Evolutionary conservation across 2,888 invertebrate species (phyloP).

Genomic region (Drosophila planitibia): DNA sequence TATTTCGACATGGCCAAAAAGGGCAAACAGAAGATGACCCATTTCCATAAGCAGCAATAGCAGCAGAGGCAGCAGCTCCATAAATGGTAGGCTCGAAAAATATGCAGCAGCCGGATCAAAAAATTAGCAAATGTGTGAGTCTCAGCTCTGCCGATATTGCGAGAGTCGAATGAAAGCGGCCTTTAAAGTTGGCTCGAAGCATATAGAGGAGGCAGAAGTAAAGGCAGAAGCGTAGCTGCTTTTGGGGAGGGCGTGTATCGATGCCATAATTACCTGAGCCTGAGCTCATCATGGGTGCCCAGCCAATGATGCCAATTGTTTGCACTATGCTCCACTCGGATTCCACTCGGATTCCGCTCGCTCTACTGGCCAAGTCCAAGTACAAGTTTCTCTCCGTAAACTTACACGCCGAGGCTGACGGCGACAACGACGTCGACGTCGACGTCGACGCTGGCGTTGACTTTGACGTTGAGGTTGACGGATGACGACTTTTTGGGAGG

Average conservation of each 20-base stretch:
- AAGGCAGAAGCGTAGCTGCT: slow-evolving; percentile 14
- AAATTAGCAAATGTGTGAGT: slow-evolving; percentile 73
- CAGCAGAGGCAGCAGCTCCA: slow-evolving; percentile 2
- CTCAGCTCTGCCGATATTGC: slow-evolving; percentile 44
- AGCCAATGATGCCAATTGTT: slow-evolving; percentile 80
- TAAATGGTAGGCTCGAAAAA: slow-evolving; percentile 50
- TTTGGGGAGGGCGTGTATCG: slow-evolving; percentile 60
- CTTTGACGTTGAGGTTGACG: slow-evolving; percentile 58
- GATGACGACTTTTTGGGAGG: slow-evolving; percentile 39
- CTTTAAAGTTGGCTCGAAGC: slow-evolving; percentile 1
- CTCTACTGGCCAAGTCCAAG: slow-evolving; percentile 57
- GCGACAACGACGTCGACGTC: slow-evolving; percentile 10
- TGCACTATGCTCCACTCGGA: slow-evolving; percentile 44
- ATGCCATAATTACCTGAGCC: slow-evolving; percentile 49
- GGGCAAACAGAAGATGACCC: slow-evolving; percentile 68
- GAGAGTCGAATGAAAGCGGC: slow-evolving; percentile 70
- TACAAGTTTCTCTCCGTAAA: slow-evolving; percentile 64
- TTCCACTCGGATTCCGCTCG: slow-evolving; percentile 18
- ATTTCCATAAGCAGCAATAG: slow-evolving; percentile 35
- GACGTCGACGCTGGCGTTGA: slow-evolving; percentile 15
- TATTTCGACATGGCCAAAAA: slow-evolving; percentile 55
- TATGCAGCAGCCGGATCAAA: slow-evolving; percentile 76
- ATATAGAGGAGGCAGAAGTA: not conserved
- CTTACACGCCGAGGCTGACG: slow-evolving; percentile 3
- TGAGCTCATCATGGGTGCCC: slow-evolving; percentile 23